These are phyloP conservation scores for Graptemys geographica DNA, from an alignment of 2,797 vertebrate genomes.

Conservation along the genomic window DNA sequence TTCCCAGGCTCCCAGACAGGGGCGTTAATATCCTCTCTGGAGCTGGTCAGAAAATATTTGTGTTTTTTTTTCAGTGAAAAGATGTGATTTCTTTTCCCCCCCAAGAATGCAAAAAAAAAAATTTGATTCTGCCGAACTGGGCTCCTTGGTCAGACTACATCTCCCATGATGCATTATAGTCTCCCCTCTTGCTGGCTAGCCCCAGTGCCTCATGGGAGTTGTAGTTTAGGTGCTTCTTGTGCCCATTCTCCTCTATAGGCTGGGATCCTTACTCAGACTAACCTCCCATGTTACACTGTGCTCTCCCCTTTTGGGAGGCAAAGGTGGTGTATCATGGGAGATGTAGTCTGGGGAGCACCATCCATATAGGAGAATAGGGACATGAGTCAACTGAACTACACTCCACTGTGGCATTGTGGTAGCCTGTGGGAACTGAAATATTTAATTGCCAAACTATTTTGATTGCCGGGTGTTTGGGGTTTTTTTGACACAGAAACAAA, in stretches of 20 bases:
- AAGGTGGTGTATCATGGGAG: not conserved
- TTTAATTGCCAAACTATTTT: not conserved
- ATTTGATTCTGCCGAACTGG: not conserved
- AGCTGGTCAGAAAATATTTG: not conserved
- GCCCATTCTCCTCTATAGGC: not conserved
- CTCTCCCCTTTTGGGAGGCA: not conserved
- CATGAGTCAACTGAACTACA: not conserved
- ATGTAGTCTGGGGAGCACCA: not conserved
- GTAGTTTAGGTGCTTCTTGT: not conserved
- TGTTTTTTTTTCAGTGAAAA: not conserved
- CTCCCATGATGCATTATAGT: not conserved
- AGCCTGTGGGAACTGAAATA: not conserved
- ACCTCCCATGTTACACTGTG: not conserved
- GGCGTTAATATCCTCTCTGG: not conserved
- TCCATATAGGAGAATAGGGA: not conserved
- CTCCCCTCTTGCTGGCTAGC: not conserved
- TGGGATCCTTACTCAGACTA: not conserved
- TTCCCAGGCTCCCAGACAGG: not conserved
- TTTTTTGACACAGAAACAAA: not conserved
- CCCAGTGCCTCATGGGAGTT: not conserved
- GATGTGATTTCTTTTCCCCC: too few species aligned
- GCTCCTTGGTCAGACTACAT: not conserved
- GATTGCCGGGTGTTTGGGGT: not conserved
- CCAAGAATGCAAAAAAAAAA: not conserved
- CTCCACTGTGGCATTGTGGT: not conserved